Evolutionary conservation across 2,888 invertebrate species (phyloP).

Genomic region (Amphipoea lucens): DNA sequence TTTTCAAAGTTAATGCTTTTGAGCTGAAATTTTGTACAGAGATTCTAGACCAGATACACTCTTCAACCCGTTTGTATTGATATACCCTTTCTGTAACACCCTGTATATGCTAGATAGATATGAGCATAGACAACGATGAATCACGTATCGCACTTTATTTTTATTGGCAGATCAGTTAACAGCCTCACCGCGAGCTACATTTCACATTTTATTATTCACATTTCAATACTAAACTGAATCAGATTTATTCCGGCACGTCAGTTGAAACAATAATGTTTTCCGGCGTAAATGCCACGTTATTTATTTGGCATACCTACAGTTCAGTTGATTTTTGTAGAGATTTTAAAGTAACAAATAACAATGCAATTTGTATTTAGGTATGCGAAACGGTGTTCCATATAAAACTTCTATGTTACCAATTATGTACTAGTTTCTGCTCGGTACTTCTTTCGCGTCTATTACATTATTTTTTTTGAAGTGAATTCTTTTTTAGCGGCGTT

Average conservation of each 20-base stretch:
- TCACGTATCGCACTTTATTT: slow-evolving; percentile 14
- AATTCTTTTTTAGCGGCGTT: too few species aligned
- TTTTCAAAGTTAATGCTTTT: too few species aligned
- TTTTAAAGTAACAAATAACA: slow-evolving; percentile 2
- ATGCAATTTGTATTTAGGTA: slow-evolving; percentile 10
- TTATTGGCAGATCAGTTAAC: slow-evolving; percentile 19
- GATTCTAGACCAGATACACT: too few species aligned
- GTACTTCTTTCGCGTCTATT: too few species aligned
- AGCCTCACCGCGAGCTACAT: slow-evolving; percentile 17
- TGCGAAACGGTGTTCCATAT: not conserved
- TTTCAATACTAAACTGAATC: slow-evolving; percentile 35
- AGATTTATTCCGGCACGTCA: slow-evolving; percentile 22
- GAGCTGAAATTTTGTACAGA: too few species aligned
- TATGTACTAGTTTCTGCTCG: too few species aligned
- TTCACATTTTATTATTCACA: slow-evolving; percentile 28
- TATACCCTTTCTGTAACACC: too few species aligned
- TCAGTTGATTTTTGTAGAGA: slow-evolving; percentile 7
- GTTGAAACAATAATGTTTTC: slow-evolving; percentile 19
- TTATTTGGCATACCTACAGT: not conserved
- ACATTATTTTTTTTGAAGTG: too few species aligned
- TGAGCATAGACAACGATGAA: not conserved
- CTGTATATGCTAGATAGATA: not conserved
- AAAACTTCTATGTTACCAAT: not conserved
- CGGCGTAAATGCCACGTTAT: slow-evolving; percentile 13
- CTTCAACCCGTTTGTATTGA: too few species aligned